Evolutionary conservation across 2,888 invertebrate genomes (phyloP).

Genomic region (Priocnemis perturbator): DNA sequence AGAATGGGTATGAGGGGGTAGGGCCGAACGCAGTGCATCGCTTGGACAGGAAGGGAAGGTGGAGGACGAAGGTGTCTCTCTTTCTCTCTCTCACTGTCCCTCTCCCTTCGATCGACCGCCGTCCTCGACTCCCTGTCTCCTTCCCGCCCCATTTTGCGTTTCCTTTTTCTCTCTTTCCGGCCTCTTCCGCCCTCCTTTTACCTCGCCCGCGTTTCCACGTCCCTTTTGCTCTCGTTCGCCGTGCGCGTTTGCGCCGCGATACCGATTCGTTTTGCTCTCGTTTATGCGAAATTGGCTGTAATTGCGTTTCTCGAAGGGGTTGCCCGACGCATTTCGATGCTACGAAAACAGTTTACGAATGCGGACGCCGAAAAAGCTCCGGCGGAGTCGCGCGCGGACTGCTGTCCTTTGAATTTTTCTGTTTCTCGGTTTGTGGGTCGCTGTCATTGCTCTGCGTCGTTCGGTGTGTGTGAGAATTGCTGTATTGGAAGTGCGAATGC

Average conservation of each 20-base stretch:
- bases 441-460: too few species aligned
- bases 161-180: constrained; percentile 25
- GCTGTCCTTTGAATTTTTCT: background rate
- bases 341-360: constrained; percentile 27
- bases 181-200: constrained; percentile 29
- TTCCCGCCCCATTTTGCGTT: too few species aligned
- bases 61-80: constrained; percentile 28
- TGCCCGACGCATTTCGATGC: background rate
- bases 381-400: constrained; percentile 1
- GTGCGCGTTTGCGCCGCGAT: constrained; percentile 43
- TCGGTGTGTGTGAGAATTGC: too few species aligned
- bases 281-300: constrained; percentile 62
- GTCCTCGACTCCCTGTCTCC: too few species aligned
- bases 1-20: constrained; percentile 27
- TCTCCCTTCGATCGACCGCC: too few species aligned
- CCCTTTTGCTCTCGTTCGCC: constrained; percentile 21
- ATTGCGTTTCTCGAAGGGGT: constrained; percentile 51
- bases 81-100: constrained; percentile 20
- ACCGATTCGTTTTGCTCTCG: constrained; percentile 55
- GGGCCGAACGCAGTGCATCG: constrained; percentile 24
- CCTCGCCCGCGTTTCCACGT: constrained; percentile 6
- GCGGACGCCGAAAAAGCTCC: constrained; percentile 26
- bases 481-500: too few species aligned
- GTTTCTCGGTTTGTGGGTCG: too few species aligned
- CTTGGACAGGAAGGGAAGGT: constrained; percentile 18